Evolutionary conservation across 92 coral and sea anemone genomes (phyloP), one percentile per base, ranked within the genome.

Genomic region (Paramuricea clavata): DNA sequence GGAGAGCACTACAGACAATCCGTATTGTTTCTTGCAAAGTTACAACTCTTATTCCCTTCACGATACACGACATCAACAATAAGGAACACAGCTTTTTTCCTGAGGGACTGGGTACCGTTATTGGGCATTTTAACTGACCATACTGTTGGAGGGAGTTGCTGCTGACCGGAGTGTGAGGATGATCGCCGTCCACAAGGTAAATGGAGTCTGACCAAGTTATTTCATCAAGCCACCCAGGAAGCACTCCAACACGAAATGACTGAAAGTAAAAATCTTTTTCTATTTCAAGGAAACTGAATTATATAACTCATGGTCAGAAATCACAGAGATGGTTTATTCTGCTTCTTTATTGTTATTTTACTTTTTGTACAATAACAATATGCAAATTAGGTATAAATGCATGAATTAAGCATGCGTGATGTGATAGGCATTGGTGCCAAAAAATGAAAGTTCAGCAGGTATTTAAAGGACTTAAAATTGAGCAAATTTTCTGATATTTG

Each of bases 231-330:
- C 84, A 79, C 43, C 2, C n/a, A 12, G 84, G 84, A 34, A 61
- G 39, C 19, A 79, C 73, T 59, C 84, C 84, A 39, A 79, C 56
- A 79, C 71, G 72, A 39, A 79, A 79, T 2, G 71, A 25, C 84
- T 79, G 26, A 26, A 76, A 50, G 65, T 5, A 59, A 41, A 79
- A 34, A 21, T 33, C 26, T 2, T 12, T 12, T 35, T 49, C 23
- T 41, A 22, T 60, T n/a, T 2, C 68, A 60, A 22, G 0, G 68
- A 60, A 10, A 52, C 12, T 6, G 5, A 52, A 16, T 52, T 5
- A 0, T 0, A n/a, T n/a, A n/a, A n/a, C n/a, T n/a, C n/a, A n/a
- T n/a, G n/a, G n/a, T n/a, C n/a, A n/a, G n/a, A n/a, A n/a, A n/a
- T n/a, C n/a, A n/a, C n/a, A n/a, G n/a, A n/a, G n/a, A n/a, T n/a